Base-by-base conservation (phyloP, 2,888 invertebrate genomes). In the Galerucella pusilla region DNA sequence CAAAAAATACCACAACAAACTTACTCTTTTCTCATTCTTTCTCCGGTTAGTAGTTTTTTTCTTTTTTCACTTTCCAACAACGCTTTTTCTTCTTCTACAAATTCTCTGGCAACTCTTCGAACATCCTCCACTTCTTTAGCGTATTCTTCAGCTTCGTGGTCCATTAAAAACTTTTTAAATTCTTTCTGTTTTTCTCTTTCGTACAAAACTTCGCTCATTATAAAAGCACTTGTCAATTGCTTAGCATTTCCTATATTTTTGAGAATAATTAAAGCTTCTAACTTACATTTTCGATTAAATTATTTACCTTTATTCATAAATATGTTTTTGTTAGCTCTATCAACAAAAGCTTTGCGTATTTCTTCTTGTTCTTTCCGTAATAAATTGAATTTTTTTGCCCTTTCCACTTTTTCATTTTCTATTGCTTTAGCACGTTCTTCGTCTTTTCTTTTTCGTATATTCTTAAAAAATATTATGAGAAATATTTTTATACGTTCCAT, bases 101-200 rank as follows among this genome's bases (percentile, higher is more conserved):
- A 54, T 80, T 63, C 83, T 83, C 68, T 85, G 83, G 64, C 64
- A 2, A 75, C 73, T 71, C 85, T 82, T 64, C 84, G 45, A 78
- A 28, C 65, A 12, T 66, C 42, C 20, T 71, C 71, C n/a, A 75
- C 73, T 72, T 85, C 83, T 60, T 84, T 46, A 78, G 54, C 65
- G 12, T 71, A 54, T 45, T 71, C 71, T 59, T 85, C 83, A 3
- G 72, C 75, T 45, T 85, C 80, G 61, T 88, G 85, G 2, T 83
- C 81, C 63, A 86, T 86, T 42, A 88, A 71, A 25, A 78, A 79
- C 12, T 84, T 71, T 12, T 82, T 77, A 20, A 87, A 83, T 76
- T 87, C 85, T 14, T 81, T 79, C 78, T 88, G 87, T 71, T 83
- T 84, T 35, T 84, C 82, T 57, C 87, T 79, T 80, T 87, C 86